These are phyloP conservation scores for Macroteleia sp. DNA, from an alignment of 2,888 invertebrate species.

Conservation along the genomic window DNA sequence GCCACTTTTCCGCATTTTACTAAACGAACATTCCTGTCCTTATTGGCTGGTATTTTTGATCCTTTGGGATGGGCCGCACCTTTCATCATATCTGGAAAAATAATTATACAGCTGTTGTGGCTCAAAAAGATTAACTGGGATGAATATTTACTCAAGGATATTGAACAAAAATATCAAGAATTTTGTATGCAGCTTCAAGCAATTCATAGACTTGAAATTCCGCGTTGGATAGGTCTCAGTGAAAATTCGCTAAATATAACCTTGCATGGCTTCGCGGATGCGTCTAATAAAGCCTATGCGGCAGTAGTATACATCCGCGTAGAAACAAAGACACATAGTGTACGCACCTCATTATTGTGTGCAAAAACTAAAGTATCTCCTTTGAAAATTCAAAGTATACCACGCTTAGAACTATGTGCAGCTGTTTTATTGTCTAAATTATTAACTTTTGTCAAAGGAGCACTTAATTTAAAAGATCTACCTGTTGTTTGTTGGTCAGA, in stretches of 20 bases:
- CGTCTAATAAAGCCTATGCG: conserved; percentile 5
- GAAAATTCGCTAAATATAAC: background rate
- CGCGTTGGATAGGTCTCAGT: background rate
- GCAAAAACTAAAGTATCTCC: background rate
- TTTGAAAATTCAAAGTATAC: background rate
- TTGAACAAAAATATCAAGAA: background rate
- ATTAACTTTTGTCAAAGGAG: background rate
- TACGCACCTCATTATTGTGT: background rate
- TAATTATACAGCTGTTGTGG: background rate
- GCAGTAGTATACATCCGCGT: background rate
- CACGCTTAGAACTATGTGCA: background rate
- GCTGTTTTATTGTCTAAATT: background rate
- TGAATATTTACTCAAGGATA: background rate
- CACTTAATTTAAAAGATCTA: background rate
- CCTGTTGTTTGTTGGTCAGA: conserved; percentile 60
- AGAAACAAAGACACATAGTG: background rate
- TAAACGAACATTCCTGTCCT: background rate
- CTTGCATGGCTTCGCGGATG: conserved; percentile 5
- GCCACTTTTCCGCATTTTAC: background rate
- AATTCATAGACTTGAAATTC: background rate
- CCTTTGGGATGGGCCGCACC: background rate
- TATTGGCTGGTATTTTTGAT: background rate
- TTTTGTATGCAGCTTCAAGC: background rate
- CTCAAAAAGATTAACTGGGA: conserved; percentile 1
- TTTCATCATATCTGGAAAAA: background rate